These are phyloP conservation scores for Hyperopisus bebe DNA, from an alignment of 2,113 vertebrate genomes.

Conservation along the genomic window DNA sequence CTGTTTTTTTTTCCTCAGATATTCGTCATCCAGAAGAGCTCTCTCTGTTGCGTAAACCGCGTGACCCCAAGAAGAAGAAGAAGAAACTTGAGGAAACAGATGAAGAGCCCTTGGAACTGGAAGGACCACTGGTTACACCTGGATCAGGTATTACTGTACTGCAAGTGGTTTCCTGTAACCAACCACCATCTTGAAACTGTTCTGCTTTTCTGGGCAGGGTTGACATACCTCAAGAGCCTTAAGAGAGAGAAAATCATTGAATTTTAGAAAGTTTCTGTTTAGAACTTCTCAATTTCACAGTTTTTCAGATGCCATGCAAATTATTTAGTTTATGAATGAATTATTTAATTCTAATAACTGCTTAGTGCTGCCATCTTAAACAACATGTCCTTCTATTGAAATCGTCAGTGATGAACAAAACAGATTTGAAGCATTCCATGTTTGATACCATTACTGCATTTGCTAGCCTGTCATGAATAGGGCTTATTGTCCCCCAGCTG, in stretches of 20 bases:
- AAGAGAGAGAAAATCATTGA: neutral
- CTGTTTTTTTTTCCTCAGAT: constrained; percentile 57
- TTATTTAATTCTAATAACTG: constrained; percentile 66
- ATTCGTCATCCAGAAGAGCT: constrained; percentile 97
- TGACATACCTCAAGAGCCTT: neutral
- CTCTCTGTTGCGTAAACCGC: constrained; percentile 91
- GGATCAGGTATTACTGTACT: constrained; percentile 74
- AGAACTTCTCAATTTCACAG: constrained; percentile 2
- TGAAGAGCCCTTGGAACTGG: constrained; percentile 82
- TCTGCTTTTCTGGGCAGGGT: neutral
- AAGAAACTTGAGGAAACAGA: constrained; percentile 93
- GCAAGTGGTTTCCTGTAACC: neutral
- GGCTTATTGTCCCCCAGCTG: constrained; percentile 44
- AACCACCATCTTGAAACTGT: neutral
- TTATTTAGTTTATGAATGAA: constrained; percentile 54
- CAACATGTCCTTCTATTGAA: constrained; percentile 31
- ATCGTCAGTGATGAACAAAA: constrained; percentile 36
- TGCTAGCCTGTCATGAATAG: constrained; percentile 43
- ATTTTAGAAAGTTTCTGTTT: neutral
- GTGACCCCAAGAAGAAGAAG: constrained; percentile 98
- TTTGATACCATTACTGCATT: constrained; percentile 23
- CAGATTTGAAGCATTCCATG: constrained; percentile 24
- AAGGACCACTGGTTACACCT: constrained; percentile 87
- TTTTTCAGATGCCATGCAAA: constrained; percentile 45
- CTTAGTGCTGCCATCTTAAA: constrained; percentile 63